These are phyloP conservation scores for Eucriotettix oculatus DNA, from an alignment of 2,888 invertebrate species.

Conservation along the genomic window DNA sequence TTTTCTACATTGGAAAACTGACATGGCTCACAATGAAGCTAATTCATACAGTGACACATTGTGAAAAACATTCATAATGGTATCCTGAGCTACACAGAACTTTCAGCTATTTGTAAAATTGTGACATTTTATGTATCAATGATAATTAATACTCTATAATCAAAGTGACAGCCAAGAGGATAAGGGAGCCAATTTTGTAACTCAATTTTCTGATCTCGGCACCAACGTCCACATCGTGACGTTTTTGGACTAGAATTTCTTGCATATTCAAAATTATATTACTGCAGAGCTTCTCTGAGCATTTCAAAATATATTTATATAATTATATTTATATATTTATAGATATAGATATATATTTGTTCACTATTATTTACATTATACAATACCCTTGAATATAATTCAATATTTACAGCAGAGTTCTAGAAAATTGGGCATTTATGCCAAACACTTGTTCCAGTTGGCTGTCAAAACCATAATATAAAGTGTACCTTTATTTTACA, in stretches of 20 bases:
- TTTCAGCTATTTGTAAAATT: constrained; percentile 2
- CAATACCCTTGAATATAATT: constrained; percentile 2
- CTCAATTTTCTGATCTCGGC: constrained; percentile 6
- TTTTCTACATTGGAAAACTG: not conserved
- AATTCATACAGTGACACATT: not conserved
- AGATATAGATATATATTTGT: constrained; percentile 2
- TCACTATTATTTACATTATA: constrained; percentile 8
- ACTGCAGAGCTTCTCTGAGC: constrained; percentile 2
- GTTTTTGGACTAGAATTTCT: constrained; percentile 11
- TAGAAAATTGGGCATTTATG: constrained; percentile 7
- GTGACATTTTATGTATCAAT: constrained; percentile 8
- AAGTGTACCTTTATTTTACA: constrained; percentile 8
- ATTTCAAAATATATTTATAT: constrained; percentile 13
- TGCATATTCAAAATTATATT: constrained; percentile 12
- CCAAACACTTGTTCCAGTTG: constrained; percentile 1
- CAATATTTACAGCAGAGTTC: constrained; percentile 7
- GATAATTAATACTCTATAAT: constrained; percentile 9
- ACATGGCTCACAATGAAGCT: not conserved
- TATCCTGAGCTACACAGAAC: constrained; percentile 11
- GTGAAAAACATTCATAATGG: constrained; percentile 10
- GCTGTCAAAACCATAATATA: constrained; percentile 7
- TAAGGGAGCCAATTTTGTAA: not conserved
- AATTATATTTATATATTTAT: constrained; percentile 3
- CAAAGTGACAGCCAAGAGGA: constrained; percentile 7
- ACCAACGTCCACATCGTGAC: constrained; percentile 1